Base-by-base conservation (phyloP, 2,888 invertebrate genomes). In the Tetragonisca angustula region DNA sequence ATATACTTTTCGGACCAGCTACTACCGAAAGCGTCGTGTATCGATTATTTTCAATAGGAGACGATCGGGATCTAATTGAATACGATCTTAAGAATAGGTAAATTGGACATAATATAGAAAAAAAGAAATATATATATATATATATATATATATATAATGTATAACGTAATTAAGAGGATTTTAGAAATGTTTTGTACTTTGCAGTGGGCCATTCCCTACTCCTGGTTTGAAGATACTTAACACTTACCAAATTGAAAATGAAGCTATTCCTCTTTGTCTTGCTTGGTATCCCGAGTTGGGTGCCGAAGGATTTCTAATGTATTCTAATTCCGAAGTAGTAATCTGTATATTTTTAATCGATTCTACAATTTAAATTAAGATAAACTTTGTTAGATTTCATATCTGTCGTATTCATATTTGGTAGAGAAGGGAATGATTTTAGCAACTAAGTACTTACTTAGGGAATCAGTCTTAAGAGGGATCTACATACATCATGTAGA, bases 221-320 rank as follows among this genome's bases (percentile, higher is more conserved):
- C 92, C 92, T n/a, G 93, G 93, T 15, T 88, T 93, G 50, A 84
- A 83, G 68, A 91, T 93, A 72, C 71, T 83, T 17, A 79, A 95
- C 64, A 92, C 95, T 78, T 95, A 96, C 82, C 94, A 96, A 72
- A 95, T 97, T 62, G 97, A 97, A 81, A 96, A 96, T 93, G 95
- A 95, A 36, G 96, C 96, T 0, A 90, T 95, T 6, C 97, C 97
- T 0, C 92, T 96, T 36, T 94, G 95, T 62, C 95, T 96, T 92
- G 89, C 94, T 2, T 95, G 94, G 94, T 95, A 95, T 88, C 95
- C 95, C 68, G 91, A 94, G 54, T 91, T 94, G 56, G 93, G 92
- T 19, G 91, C 93, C 73, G 95, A 95, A 85, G 92, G 93, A 79
- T 95, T 95, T 89, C 95, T 97, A 76, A 93, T 97, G 2, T 93